Percentiles rank a stretch among this genome's conserved stretches.
phyloP scores from a whole-genome alignment of 2,113 vertebrate genomes.

The Dasypus novemcinctus region DNA sequence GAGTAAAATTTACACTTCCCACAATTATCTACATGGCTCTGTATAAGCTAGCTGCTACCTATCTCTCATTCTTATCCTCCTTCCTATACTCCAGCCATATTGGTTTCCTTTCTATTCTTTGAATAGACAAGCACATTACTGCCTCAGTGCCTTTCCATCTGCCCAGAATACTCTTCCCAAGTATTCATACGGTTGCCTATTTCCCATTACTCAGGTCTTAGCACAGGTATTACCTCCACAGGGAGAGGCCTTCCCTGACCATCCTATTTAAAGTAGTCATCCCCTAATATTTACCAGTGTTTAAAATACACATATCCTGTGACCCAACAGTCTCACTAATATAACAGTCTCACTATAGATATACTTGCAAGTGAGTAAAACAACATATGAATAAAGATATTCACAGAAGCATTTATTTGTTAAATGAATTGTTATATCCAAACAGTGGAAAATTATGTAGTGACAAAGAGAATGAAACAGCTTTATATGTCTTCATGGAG shows the following conservation, averaged over 20 bases:
- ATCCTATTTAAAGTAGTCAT: slow-evolving; percentile 23
- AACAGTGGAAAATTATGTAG: slow-evolving; percentile 16
- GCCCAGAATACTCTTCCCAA: slow-evolving; percentile 3
- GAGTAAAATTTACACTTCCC: slow-evolving; percentile 39
- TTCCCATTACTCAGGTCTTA: slow-evolving; percentile 36
- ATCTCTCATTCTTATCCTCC: slow-evolving; percentile 22
- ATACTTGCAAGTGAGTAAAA: slow-evolving; percentile 53
- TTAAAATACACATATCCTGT: slow-evolving; percentile 49
- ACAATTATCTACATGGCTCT: background rate
- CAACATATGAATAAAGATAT: slow-evolving; percentile 35
- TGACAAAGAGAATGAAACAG: slow-evolving; percentile 57
- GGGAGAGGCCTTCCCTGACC: background rate
- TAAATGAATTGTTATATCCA: slow-evolving; percentile 36
- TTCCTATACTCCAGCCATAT: background rate
- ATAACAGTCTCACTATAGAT: slow-evolving; percentile 3
- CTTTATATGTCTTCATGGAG: background rate
- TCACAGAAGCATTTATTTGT: slow-evolving; percentile 42
- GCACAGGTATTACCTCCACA: slow-evolving; percentile 16
- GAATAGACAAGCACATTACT: background rate
- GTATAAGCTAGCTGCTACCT: background rate
- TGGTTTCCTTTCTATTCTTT: slow-evolving; percentile 26
- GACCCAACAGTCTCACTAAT: background rate
- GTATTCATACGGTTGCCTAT: slow-evolving; percentile 16
- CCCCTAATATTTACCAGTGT: slow-evolving; percentile 45
- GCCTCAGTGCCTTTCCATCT: background rate